These are phyloP conservation scores for Rhea americana DNA, from an alignment of 2,113 vertebrate genomes.

Conservation along the genomic window DNA sequence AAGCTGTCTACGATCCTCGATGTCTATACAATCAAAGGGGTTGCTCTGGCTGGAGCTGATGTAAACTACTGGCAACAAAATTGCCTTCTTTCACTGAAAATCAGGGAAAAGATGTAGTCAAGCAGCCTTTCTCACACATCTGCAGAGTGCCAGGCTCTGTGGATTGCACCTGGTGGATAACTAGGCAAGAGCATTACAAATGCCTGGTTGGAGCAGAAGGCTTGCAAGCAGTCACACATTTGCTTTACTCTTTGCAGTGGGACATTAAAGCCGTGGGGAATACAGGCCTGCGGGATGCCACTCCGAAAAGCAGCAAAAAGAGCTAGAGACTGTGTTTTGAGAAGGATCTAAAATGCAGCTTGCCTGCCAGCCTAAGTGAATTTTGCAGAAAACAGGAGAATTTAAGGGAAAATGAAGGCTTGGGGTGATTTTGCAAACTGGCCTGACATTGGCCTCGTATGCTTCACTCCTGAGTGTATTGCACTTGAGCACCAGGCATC, in stretches of 20 bases:
- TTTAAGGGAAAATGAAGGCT: neutral
- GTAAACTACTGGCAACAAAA: neutral
- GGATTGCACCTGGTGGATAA: neutral
- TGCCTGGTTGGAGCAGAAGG: neutral
- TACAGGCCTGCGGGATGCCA: neutral
- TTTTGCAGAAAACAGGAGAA: neutral
- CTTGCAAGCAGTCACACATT: neutral
- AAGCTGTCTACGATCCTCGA: neutral
- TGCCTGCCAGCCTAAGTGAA: neutral
- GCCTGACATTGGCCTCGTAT: neutral
- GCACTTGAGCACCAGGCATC: rapidly evolving
- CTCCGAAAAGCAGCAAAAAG: neutral
- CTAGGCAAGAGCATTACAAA: neutral
- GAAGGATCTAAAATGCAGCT: neutral
- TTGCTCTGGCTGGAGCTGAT: neutral
- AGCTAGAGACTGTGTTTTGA: neutral
- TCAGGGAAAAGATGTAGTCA: neutral
- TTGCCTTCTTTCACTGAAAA: neutral
- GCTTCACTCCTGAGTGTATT: neutral
- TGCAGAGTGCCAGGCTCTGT: neutral
- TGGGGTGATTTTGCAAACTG: neutral
- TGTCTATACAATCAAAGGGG: neutral
- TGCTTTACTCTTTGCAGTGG: neutral
- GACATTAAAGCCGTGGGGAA: rapidly evolving
- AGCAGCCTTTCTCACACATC: neutral